These are phyloP conservation scores for Pectinophora gossypiella DNA, from an alignment of 1,140 invertebrate species.

Conservation along the genomic window DNA sequence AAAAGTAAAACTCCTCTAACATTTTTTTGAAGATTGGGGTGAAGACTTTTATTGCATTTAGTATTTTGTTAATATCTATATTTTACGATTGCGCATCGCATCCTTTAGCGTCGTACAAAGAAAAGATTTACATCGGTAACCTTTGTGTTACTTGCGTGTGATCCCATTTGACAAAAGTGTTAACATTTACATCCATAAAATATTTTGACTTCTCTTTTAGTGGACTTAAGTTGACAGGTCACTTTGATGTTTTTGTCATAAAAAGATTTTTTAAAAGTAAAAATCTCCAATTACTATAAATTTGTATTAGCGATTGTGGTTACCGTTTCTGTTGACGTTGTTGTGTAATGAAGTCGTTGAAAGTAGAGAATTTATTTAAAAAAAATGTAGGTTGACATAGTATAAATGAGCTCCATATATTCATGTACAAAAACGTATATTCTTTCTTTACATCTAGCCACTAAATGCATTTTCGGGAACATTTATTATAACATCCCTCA, in stretches of 20 bases:
- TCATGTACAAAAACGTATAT: too few relatives aligned
- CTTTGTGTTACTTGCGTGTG: conserved; percentile 57
- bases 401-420: too few relatives aligned
- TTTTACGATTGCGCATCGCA: conserved; percentile 48
- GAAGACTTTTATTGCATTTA: conserved; percentile 55
- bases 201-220: conserved; percentile 72
- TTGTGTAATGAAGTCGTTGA: too few relatives aligned
- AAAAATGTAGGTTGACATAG: too few relatives aligned
- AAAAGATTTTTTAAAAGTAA: neutral
- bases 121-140: conserved; percentile 59
- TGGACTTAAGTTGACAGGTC: conserved; percentile 35
- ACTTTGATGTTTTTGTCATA: too few relatives aligned
- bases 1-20: conserved; percentile 40
- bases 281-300: neutral
- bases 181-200: conserved; percentile 69
- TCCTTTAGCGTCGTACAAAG: conserved; percentile 44
- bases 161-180: conserved; percentile 67
- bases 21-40: conserved; percentile 38
- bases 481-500: conserved; percentile 46
- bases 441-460: too few relatives aligned
- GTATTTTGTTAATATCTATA: conserved; percentile 61
- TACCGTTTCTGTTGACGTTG: too few relatives aligned
- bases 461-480: too few relatives aligned
- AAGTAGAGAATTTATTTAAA: too few relatives aligned
- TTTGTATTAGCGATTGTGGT: neutral